These are phyloP conservation scores for Austrolebias charrua DNA, from an alignment of 2,797 vertebrate species.

Conservation along the genomic window DNA sequence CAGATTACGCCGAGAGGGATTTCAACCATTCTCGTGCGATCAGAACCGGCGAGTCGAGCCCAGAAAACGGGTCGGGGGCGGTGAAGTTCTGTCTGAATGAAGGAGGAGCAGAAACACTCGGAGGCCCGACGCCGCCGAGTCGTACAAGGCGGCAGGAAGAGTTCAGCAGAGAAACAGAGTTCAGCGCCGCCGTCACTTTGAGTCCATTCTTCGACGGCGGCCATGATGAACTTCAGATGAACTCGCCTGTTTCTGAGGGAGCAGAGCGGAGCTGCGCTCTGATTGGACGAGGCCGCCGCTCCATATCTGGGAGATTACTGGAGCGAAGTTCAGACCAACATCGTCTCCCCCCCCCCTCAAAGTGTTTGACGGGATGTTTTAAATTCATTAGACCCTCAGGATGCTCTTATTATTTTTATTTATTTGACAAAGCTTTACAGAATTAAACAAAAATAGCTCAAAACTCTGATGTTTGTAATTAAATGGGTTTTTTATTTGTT, in stretches of 20 bases:
- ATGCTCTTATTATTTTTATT: no score
- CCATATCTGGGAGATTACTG: conserved; percentile 59
- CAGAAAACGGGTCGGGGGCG: not conserved
- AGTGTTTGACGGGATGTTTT: conserved; percentile 9
- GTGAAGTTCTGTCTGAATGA: not conserved
- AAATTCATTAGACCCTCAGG: no score
- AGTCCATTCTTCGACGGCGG: conserved; percentile 19
- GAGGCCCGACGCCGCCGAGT: conserved; percentile 6
- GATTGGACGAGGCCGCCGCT: conserved; percentile 52
- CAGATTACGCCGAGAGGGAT: conserved; percentile 43
- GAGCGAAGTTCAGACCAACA: conserved; percentile 32
- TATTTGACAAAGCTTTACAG: no score
- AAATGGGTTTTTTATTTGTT: no score
- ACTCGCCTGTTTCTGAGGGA: conserved; percentile 65
- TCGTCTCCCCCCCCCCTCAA: not conserved
- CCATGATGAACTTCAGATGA: conserved; percentile 75
- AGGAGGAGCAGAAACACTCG: not conserved
- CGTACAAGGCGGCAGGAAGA: not conserved
- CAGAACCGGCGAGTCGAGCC: not conserved
- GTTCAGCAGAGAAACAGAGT: conserved; percentile 8
- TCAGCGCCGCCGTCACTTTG: conserved; percentile 6
- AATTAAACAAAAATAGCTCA: no score
- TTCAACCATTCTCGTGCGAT: conserved; percentile 23
- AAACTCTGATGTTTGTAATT: no score
- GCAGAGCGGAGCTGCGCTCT: conserved; percentile 38